Base-by-base conservation (phyloP, 2,797 vertebrate species). In the Anableps anableps region DNA sequence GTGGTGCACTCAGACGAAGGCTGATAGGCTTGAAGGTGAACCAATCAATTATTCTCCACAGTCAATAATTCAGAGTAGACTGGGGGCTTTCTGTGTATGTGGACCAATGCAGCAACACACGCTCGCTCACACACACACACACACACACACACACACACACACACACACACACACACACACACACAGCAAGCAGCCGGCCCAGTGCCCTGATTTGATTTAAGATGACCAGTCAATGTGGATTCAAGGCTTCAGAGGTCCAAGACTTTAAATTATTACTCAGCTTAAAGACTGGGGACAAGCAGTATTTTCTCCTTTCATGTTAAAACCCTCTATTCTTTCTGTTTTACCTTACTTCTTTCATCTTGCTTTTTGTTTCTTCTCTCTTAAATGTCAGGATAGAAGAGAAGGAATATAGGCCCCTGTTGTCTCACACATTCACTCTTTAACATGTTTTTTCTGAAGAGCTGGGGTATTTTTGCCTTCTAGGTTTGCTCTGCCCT, bases 61-160 rank as follows among this genome's bases (percentile, higher is more conserved):
- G 92, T 95, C 94, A 95, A 95, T 95, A 95, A 95, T 95, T 95
- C 91, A 95, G 86, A 90, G 86, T 89, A 89, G 92, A 92, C 92
- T 80, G 82, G 83, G 81, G 87, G 85, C 79, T 80, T 45, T 83
- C 55, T 80, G 76, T 21, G 58, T 82, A 76, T 83, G 81, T 81
- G 75, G 84, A 81, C 82, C 72, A 43, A 79, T 78, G 80, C 81
- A 83, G 85, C 77, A 55, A 87, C 85, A 58, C 83, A 79, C 79
- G 64, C 80, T 76, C 66, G 62, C 74, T 78, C 68, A 72, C 64
- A 80, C 73, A 77, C 72, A 76, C 75, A 74, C 71, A 80, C 74
- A 80, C 68, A 72, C 64, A 80, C 73, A 77, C 72, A 76, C 75
- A 74, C 71, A 80, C 66, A 76, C 72, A 77, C 74, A 86, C 85